These are phyloP conservation scores for Helobdella robusta DNA, from an alignment of 2,888 invertebrate species.

Conservation along the genomic window DNA sequence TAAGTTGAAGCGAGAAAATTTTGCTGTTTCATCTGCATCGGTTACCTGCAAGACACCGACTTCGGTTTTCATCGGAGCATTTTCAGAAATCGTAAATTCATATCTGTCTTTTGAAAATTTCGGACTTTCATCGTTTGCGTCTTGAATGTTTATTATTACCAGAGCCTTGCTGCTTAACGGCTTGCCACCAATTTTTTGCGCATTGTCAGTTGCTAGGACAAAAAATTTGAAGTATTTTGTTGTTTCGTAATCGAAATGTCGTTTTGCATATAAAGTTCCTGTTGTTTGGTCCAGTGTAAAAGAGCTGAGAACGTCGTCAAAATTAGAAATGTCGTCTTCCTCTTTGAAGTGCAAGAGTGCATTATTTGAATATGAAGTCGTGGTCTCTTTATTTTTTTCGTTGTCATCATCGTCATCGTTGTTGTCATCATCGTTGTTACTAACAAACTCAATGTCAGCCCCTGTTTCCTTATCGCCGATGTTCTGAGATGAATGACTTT, in stretches of 20 bases:
- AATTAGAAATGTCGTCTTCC: background rate
- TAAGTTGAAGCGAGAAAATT: constrained; percentile 26
- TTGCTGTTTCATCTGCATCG: constrained; percentile 28
- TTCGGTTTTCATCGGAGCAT: constrained; percentile 27
- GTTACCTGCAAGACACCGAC: constrained; percentile 27
- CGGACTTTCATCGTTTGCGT: constrained; percentile 33
- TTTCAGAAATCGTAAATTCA: constrained; percentile 29
- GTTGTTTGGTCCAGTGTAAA: constrained; percentile 32
- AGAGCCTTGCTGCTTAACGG: constrained; percentile 14
- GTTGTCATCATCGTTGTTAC: background rate
- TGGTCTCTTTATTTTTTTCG: constrained; percentile 16
- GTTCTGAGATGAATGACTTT: background rate
- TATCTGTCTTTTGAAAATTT: constrained; percentile 26
- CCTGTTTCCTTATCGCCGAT: background rate
- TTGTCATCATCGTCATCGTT: constrained; percentile 5
- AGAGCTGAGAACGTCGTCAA: background rate
- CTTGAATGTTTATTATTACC: constrained; percentile 28
- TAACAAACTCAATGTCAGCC: no score
- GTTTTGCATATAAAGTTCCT: constrained; percentile 38
- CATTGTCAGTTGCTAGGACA: constrained; percentile 30
- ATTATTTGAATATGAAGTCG: no score
- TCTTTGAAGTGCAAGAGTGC: no score
- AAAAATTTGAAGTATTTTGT: constrained; percentile 18
- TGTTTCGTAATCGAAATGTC: constrained; percentile 34
- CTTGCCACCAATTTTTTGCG: background rate